Percentiles rank a stretch among this genome's conserved stretches.
Evolutionary conservation across 1,140 invertebrate species (phyloP).

Genomic region (Drosophila pandora): DNA sequence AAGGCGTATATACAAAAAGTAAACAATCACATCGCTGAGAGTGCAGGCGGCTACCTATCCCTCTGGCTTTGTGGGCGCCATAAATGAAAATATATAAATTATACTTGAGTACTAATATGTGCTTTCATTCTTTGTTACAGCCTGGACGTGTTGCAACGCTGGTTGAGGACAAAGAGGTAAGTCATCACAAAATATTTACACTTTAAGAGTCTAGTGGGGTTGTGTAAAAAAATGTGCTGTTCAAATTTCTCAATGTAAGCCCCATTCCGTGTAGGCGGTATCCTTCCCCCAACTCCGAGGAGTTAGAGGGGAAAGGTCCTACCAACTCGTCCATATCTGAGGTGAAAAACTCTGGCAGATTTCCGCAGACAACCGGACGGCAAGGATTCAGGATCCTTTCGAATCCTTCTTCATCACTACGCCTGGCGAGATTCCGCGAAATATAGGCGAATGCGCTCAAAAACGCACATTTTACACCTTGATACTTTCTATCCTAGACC

Average conservation of each 20-base stretch:
- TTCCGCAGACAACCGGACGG: constrained; percentile 75
- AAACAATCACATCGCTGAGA: constrained; percentile 35
- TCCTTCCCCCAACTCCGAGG: background rate
- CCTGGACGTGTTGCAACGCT: constrained; percentile 91
- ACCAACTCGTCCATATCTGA: constrained; percentile 75
- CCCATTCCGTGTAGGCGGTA: constrained; percentile 72
- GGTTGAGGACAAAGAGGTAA: constrained; percentile 89
- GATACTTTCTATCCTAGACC: constrained; percentile 83
- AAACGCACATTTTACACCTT: constrained; percentile 59
- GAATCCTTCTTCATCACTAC: constrained; percentile 59
- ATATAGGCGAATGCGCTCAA: constrained; percentile 66
- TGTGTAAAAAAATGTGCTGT: constrained; percentile 30
- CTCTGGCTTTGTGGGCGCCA: constrained; percentile 28
- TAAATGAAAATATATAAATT: constrained; percentile 27
- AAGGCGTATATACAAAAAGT: constrained; percentile 32
- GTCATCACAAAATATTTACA: constrained; percentile 40
- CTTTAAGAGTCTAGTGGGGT: background rate
- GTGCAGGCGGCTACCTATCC: background rate
- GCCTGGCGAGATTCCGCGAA: constrained; percentile 71
- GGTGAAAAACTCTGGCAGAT: constrained; percentile 70
- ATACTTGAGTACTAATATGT: constrained; percentile 12
- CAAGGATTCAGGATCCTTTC: constrained; percentile 50
- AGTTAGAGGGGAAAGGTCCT: constrained; percentile 6
- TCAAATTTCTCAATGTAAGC: constrained; percentile 78
- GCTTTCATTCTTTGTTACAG: constrained; percentile 85